phyloP scores from a whole-genome alignment of 64 coral and sea anemone species.

The Catalaphyllia jardinei region DNA sequence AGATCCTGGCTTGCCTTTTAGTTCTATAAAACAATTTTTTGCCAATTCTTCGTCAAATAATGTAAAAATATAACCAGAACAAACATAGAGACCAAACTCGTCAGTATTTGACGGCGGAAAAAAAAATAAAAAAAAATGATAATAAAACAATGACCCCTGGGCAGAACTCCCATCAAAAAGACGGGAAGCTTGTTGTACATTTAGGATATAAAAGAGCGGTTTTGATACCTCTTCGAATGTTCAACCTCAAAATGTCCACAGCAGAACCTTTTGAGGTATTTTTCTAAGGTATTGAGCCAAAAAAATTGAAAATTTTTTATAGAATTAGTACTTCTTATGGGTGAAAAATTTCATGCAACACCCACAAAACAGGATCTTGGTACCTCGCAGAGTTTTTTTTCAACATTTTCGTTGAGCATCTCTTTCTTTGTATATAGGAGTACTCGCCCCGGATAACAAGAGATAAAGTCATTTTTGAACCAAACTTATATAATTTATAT shows the following conservation, averaged over 20 bases:
- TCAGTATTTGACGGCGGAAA: not conserved
- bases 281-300: not conserved
- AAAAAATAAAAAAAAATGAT: not conserved
- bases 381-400: too few species aligned
- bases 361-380: too few species aligned
- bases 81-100: not conserved
- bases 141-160: not conserved
- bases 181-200: not conserved
- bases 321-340: too few species aligned
- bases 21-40: not conserved
- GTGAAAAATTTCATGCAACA: too few species aligned
- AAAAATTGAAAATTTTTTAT: too few species aligned
- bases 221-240: too few species aligned
- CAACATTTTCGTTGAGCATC: too few species aligned
- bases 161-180: not conserved
- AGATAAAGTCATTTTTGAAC: not conserved
- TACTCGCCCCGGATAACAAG: too few species aligned
- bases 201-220: too few species aligned
- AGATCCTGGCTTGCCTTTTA: constrained; percentile 1
- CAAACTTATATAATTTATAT: not conserved
- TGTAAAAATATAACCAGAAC: not conserved
- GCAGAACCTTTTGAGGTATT: not conserved
- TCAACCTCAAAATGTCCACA: not conserved
- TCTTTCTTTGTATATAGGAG: too few species aligned
- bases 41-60: not conserved